These are phyloP conservation scores for Myotis findleyi DNA, from an alignment of 2,797 vertebrate genomes.

Conservation along the genomic window DNA sequence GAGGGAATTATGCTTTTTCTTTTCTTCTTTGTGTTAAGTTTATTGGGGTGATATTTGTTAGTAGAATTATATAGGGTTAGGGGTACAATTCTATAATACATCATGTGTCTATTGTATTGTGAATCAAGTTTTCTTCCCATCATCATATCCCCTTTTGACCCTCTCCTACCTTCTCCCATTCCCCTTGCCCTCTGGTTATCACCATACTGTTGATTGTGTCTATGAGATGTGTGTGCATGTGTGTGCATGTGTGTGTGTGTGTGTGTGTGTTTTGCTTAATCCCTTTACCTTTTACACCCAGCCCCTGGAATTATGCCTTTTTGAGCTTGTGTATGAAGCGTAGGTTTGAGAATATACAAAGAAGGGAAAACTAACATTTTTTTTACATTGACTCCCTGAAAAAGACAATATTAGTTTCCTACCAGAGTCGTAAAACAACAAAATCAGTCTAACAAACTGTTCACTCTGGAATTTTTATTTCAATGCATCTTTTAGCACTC, in stretches of 20 bases:
- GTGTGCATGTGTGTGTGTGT: background rate
- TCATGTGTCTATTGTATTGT: background rate
- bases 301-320: background rate
- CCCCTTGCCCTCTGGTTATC: background rate
- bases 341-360: background rate
- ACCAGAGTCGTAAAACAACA: background rate
- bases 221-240: background rate
- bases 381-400: background rate
- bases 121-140: background rate
- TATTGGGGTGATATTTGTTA: background rate
- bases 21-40: background rate
- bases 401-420: background rate
- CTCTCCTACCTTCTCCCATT: background rate
- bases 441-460: background rate
- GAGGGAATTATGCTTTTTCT: background rate
- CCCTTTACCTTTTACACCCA: background rate
- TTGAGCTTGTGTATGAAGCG: background rate
- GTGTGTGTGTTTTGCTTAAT: background rate
- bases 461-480: constrained; percentile 61
- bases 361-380: background rate
- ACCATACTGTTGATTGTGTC: background rate
- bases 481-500: background rate
- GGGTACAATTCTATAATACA: background rate
- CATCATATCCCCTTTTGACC: background rate
- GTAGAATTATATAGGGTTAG: background rate